A percentile compares a stretch with the other conserved stretches of the same genome.
These are phyloP conservation scores for Nymphalis io DNA, from an alignment of 1,140 invertebrate genomes.

Conservation along the genomic window DNA sequence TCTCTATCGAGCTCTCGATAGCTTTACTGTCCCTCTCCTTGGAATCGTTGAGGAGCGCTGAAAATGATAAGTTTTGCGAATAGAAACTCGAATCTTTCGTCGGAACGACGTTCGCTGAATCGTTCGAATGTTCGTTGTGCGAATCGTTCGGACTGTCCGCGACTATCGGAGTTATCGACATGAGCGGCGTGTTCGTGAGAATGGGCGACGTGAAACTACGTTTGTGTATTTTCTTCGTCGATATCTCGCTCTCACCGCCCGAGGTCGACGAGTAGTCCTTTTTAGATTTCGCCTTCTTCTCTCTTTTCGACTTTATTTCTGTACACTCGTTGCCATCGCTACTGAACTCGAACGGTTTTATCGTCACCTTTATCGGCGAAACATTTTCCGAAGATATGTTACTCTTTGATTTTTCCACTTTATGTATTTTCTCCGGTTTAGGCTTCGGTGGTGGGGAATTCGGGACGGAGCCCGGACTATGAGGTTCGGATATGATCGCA, in stretches of 20 bases:
- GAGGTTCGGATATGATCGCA: conserved; percentile 64
- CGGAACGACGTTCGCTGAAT: conserved; percentile 45
- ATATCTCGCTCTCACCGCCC: conserved; percentile 49
- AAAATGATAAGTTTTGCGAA: conserved; percentile 74
- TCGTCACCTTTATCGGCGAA: conserved; percentile 82
- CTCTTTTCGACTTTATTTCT: conserved; percentile 63
- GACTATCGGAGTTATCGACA: conserved; percentile 79
- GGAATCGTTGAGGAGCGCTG: conserved; percentile 67
- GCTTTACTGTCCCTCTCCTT: conserved; percentile 70
- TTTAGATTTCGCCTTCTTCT: conserved; percentile 55
- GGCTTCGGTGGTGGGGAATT: conserved; percentile 58
- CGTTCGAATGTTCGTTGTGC: conserved; percentile 64
- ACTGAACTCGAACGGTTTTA: conserved; percentile 81
- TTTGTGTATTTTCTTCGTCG: conserved; percentile 69
- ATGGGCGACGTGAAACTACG: conserved; percentile 77
- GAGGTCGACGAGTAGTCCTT: conserved; percentile 61
- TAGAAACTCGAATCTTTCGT: conserved; percentile 64
- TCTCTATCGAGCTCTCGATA: conserved; percentile 74
- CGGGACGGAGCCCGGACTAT: conserved; percentile 58
- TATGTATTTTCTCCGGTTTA: conserved; percentile 54
- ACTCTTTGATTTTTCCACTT: conserved; percentile 50
- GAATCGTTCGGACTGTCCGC: conserved; percentile 79
- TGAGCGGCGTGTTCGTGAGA: conserved; percentile 76
- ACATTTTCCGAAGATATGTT: conserved; percentile 57
- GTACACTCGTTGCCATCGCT: conserved; percentile 57